Evolutionary conservation across 2,797 vertebrate species (phyloP), one percentile per base, ranked within the genome.

Genomic region (Zalophus californianus): DNA sequence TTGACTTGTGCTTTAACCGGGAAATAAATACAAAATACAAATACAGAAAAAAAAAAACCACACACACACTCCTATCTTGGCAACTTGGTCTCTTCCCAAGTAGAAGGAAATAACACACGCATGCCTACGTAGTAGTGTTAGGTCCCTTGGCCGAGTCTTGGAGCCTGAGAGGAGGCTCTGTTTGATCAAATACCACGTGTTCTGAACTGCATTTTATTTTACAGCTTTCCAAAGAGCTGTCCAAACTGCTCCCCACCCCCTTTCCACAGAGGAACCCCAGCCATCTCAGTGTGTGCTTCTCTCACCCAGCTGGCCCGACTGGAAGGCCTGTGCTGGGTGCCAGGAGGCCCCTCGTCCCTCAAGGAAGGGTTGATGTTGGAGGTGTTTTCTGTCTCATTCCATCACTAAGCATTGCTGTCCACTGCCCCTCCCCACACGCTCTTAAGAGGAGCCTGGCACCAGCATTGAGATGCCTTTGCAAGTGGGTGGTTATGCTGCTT

Each of bases 201-300:
- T 98, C 97, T 97, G 96, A 98, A 96, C 98, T 98, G 97, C 82
- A 97, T 97, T 98, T 98, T 96, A 97, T 98, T 98, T 98, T 98
- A 98, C 95, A 94, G 93, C 92, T 98, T 98, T 98, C 98, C 97
- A 97, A 97, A 98, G 98, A 92, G 75, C 95, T 98, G 52, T 98
- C 98, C 98, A 98, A 98, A 97, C 97, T 92, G 68, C 35, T 7
- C 73, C 62, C 82, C 35, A 15, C 5, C 16, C 29, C 58, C 62
- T 94, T 97, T 92, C 73, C 72, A 62, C 83, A 88, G 84, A 98
- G 77, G 29, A 84, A 56, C 92, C 66, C 96, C 85, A 94, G 77
- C 77, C 92, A 94, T 94, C 64, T 88, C 86, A 88, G 54, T 1
- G 0, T 96, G 75, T 97, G 78, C 96, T 98, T 98, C 96, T 77